These are phyloP conservation scores for Aproaerema taeniolella DNA, from an alignment of 2,888 invertebrate species.

Conservation along the genomic window DNA sequence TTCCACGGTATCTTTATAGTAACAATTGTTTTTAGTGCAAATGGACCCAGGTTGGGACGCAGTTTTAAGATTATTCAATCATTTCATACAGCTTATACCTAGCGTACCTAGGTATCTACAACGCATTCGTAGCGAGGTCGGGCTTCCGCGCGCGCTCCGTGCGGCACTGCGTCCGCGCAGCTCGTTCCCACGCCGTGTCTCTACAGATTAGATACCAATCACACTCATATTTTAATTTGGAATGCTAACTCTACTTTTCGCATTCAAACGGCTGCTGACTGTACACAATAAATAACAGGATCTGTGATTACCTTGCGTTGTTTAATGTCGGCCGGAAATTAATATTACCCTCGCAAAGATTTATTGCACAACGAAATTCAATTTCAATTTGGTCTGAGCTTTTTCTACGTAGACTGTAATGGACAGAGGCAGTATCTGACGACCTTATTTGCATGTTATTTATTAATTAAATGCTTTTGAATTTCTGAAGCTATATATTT, in stretches of 20 bases:
- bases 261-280: not conserved
- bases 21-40: too few species aligned
- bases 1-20: too few species aligned
- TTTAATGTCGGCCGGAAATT: not conserved
- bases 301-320: not conserved
- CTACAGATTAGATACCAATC: slow-evolving; percentile 4
- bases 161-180: not conserved
- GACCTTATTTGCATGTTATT: not conserved
- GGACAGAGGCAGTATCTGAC: not conserved
- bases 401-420: not conserved
- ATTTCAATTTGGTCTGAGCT: not conserved
- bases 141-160: slow-evolving; percentile 1
- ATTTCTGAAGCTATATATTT: too few species aligned
- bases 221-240: slow-evolving; percentile 6
- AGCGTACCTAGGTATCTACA: too few species aligned
- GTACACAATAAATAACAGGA: not conserved
- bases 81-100: too few species aligned
- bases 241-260: slow-evolving; percentile 1
- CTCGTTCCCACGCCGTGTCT: slow-evolving; percentile 9
- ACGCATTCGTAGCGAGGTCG: too few species aligned
- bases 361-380: not conserved
- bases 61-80: too few species aligned
- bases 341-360: not conserved
- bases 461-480: not conserved
- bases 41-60: too few species aligned